phyloP scores from a whole-genome alignment of 2,113 vertebrate species.

The Xyrauchen texanus region DNA sequence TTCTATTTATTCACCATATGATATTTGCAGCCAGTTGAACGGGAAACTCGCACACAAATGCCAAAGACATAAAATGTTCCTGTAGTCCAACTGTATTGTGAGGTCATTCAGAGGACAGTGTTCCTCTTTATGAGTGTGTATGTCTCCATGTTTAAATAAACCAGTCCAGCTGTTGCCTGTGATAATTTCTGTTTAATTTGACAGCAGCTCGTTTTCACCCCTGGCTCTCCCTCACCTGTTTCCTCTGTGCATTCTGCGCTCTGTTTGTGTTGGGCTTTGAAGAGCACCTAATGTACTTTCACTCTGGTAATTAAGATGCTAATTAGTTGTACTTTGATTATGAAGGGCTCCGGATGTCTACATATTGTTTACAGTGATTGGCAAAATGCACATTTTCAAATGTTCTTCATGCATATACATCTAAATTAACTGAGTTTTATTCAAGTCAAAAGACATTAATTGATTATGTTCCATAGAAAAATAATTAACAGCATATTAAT shows the following conservation, averaged over 20 bases:
- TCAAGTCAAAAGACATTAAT: too few species aligned
- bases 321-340: background rate
- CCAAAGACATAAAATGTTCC: slow-evolving; percentile 83
- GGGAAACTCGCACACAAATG: slow-evolving; percentile 33
- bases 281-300: slow-evolving; percentile 28
- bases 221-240: slow-evolving; percentile 60
- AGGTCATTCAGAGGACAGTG: slow-evolving; percentile 84
- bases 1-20: background rate
- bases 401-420: background rate
- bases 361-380: slow-evolving; percentile 14
- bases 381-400: background rate
- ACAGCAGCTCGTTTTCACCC: slow-evolving; percentile 68
- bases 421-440: background rate
- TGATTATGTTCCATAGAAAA: too few species aligned
- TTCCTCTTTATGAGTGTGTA: slow-evolving; percentile 73
- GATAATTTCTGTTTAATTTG: slow-evolving; percentile 82
- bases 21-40: slow-evolving; percentile 28
- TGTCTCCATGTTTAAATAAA: slow-evolving; percentile 91
- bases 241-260: background rate
- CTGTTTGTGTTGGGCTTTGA: slow-evolving; percentile 33
- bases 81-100: slow-evolving; percentile 78
- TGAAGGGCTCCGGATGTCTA: background rate
- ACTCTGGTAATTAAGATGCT: slow-evolving; percentile 1
- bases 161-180: slow-evolving; percentile 92
- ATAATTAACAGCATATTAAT: background rate